These are phyloP conservation scores for Trinorchestia longiramus DNA, from an alignment of 1,140 invertebrate species.

Conservation along the genomic window DNA sequence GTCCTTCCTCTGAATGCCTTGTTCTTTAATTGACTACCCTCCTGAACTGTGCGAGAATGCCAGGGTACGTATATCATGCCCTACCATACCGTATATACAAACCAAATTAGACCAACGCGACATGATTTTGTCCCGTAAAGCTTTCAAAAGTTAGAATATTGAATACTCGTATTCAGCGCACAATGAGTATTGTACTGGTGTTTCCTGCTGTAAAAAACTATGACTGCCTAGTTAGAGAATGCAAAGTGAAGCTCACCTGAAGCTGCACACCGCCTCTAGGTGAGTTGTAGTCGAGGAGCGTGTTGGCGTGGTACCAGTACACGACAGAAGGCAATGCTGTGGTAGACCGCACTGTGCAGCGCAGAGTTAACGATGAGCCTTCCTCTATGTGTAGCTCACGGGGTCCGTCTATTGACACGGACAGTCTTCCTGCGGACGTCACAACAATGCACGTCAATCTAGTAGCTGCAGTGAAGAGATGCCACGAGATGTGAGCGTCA, in stretches of 20 bases:
- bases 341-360: slow-evolving; percentile 29
- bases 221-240: background rate
- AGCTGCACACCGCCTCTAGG: slow-evolving; percentile 54
- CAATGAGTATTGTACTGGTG: too few species aligned
- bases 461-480: background rate
- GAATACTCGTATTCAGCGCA: too few species aligned
- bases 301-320: slow-evolving; percentile 58
- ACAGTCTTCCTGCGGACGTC: slow-evolving; percentile 21
- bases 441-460: background rate
- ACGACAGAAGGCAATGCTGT: slow-evolving; percentile 3
- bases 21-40: too few species aligned
- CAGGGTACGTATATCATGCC: too few species aligned
- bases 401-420: slow-evolving; percentile 50
- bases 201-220: too few species aligned
- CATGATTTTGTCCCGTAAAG: too few species aligned
- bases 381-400: slow-evolving; percentile 53
- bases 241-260: slow-evolving; percentile 26
- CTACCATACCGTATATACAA: too few species aligned
- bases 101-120: too few species aligned
- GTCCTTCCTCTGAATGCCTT: too few species aligned
- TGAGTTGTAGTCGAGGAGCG: slow-evolving; percentile 57
- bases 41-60: too few species aligned
- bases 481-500: background rate
- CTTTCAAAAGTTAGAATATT: too few species aligned
- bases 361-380: slow-evolving; percentile 49